Evolutionary conservation across 2,888 invertebrate species (phyloP).

Genomic region (Drosophila mayaguana): DNA sequence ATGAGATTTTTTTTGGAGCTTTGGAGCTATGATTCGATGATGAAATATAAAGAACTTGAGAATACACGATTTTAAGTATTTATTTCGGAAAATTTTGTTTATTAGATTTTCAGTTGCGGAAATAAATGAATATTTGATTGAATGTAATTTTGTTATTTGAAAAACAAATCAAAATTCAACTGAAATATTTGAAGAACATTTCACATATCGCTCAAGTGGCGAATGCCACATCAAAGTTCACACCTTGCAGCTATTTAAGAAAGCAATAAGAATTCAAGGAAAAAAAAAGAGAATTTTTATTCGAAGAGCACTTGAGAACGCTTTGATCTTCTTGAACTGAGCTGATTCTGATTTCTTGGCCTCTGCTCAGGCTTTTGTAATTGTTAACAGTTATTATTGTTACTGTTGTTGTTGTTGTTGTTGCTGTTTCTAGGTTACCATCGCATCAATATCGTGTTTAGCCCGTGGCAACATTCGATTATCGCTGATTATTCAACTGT

Average conservation of each 20-base stretch:
- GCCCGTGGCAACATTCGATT: slow-evolving; percentile 66
- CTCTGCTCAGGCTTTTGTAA: slow-evolving; percentile 6
- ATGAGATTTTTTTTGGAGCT: slow-evolving; percentile 45
- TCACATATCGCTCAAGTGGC: slow-evolving; percentile 36
- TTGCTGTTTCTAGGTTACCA: slow-evolving; percentile 24
- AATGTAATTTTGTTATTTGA: background rate
- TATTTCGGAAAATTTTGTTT: slow-evolving; percentile 11
- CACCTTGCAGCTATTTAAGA: slow-evolving; percentile 55
- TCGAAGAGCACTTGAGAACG: slow-evolving; percentile 35
- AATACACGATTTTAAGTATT: slow-evolving; percentile 10
- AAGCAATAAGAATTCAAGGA: background rate
- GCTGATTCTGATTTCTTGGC: slow-evolving; percentile 26
- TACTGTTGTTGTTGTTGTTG: slow-evolving; percentile 15
- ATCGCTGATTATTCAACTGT: slow-evolving; percentile 76
- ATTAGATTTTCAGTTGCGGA: slow-evolving; percentile 5
- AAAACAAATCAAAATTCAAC: background rate
- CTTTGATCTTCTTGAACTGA: slow-evolving; percentile 65
- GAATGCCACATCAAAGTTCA: slow-evolving; percentile 68
- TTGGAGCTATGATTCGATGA: slow-evolving; percentile 34
- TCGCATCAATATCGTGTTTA: slow-evolving; percentile 62
- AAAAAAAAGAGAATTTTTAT: slow-evolving; percentile 11
- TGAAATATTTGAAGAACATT: slow-evolving; percentile 19
- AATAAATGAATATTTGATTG: slow-evolving; percentile 1
- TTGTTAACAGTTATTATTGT: slow-evolving; percentile 21
- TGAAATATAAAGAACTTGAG: slow-evolving; percentile 25